Conservation (phyloP, 2,113 vertebrate species). For the Corythornis cristatus region DNA sequence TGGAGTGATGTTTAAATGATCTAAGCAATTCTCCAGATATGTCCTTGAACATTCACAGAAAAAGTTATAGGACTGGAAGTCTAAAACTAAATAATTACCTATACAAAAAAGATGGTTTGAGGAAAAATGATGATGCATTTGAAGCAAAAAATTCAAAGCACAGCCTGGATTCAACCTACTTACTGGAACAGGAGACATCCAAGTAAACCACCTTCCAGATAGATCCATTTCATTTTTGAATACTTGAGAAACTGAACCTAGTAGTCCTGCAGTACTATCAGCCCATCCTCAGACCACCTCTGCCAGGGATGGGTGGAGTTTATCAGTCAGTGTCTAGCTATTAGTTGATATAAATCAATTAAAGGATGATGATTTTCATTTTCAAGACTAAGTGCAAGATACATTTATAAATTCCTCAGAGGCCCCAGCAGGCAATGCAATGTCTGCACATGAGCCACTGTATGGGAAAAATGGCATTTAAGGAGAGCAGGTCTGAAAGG, state of each 20-base stretch:
- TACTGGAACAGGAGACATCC: background rate
- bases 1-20: background rate
- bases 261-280: background rate
- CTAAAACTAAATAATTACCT: background rate
- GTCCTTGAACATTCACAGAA: background rate
- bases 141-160: background rate
- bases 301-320: background rate
- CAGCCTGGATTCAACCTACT: background rate
- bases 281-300: background rate
- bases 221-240: background rate
- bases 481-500: background rate
- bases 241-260: background rate
- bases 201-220: background rate
- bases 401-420: background rate
- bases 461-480: background rate
- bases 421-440: accelerated
- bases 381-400: background rate
- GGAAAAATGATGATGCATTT: background rate
- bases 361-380: background rate
- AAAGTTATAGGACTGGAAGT: background rate
- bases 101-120: background rate
- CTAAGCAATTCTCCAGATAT: background rate
- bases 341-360: background rate
- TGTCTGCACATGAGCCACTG: background rate
- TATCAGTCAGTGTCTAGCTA: background rate